phyloP scores from a whole-genome alignment of 53 echinoderm and acorn worm genomes.

The Paracentrotus lividus region DNA sequence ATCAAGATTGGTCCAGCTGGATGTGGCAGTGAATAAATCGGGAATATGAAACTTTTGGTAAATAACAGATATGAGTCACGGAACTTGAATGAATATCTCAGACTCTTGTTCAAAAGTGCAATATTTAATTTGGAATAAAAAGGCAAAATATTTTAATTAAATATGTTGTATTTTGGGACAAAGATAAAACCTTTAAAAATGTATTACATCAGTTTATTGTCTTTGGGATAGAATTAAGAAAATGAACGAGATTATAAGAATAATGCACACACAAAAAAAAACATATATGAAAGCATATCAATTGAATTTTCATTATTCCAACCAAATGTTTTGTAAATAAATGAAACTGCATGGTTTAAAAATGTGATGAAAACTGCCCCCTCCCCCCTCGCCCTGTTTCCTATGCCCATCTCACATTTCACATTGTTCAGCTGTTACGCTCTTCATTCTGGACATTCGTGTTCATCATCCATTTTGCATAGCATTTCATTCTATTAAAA shows the following conservation, averaged over 20 bases:
- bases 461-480: background rate
- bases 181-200: background rate
- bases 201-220: no score
- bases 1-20: background rate
- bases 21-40: background rate
- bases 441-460: background rate
- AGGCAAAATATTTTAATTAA: background rate
- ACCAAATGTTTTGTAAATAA: no score
- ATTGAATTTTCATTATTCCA: no score
- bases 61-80: background rate
- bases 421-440: background rate
- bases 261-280: no score
- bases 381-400: background rate
- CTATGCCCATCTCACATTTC: background rate
- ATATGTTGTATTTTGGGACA: background rate
- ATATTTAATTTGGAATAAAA: no score
- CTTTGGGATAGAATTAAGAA: no score
- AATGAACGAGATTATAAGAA: no score
- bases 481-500: background rate
- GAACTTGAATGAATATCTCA: background rate
- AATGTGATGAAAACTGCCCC: no score
- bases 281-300: no score
- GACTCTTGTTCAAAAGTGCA: background rate
- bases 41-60: background rate
- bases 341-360: no score